Percentiles rank a stretch among this genome's conserved stretches.
Evolutionary conservation across 2,797 vertebrate species (phyloP).

Genomic region (Falco peregrinus): DNA sequence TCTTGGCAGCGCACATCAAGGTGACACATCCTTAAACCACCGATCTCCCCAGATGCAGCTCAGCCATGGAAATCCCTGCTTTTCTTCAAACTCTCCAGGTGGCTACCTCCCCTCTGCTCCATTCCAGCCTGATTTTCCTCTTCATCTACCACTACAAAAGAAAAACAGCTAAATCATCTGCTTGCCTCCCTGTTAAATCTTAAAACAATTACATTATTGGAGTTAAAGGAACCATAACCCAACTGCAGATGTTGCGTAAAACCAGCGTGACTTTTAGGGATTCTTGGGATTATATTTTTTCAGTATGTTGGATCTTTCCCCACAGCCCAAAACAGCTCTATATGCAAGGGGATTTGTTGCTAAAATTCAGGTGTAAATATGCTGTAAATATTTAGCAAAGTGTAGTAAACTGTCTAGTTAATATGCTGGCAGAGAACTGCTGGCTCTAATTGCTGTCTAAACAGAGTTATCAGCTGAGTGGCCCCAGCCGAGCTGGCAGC

Average conservation of each 20-base stretch:
- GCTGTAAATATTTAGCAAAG: slow-evolving; percentile 9
- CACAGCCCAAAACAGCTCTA: not conserved
- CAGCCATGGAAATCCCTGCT: not conserved
- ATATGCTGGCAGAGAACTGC: not conserved
- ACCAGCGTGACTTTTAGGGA: not conserved
- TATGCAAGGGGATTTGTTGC: not conserved
- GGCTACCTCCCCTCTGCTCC: not conserved
- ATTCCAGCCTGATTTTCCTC: not conserved
- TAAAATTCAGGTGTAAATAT: not conserved
- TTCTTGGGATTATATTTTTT: not conserved
- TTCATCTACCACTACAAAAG: not conserved
- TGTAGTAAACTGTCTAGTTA: not conserved
- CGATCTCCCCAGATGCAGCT: not conserved
- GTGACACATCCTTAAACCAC: not conserved
- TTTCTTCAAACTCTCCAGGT: not conserved
- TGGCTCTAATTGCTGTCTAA: not conserved
- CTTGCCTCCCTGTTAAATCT: not conserved
- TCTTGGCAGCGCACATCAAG: accelerated
- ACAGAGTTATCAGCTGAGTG: not conserved
- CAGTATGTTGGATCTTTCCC: not conserved
- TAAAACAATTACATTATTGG: not conserved
- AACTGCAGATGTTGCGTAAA: not conserved
- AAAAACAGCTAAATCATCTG: not conserved
- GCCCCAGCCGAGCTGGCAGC: not conserved
- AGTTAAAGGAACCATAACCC: not conserved